Evolutionary conservation across 2,888 invertebrate species (phyloP).

Genomic region (Pomacea canaliculata): DNA sequence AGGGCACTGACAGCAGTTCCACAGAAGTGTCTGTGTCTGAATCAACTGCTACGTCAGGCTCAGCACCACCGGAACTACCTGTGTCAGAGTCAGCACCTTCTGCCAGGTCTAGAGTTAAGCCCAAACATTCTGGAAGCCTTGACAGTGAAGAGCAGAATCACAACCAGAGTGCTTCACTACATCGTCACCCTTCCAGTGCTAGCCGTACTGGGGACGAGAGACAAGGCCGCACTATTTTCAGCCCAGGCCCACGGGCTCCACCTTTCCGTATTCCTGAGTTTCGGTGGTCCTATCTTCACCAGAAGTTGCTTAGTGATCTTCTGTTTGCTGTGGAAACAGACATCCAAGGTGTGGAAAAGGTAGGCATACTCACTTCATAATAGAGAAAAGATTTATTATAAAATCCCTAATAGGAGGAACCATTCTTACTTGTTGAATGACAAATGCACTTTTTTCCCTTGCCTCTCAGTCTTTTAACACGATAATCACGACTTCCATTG

Average conservation of each 20-base stretch:
- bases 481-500: no score
- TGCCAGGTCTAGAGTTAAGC: constrained; percentile 6
- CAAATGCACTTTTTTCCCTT: no score
- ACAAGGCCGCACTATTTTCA: constrained; percentile 61
- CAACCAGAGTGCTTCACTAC: constrained; percentile 22
- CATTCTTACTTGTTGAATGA: background rate
- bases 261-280: constrained; percentile 99
- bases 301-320: constrained; percentile 93
- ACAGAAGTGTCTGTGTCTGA: background rate
- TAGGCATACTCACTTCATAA: constrained; percentile 54
- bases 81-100: background rate
- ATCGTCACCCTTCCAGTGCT: constrained; percentile 33
- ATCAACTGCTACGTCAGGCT: background rate
- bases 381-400: background rate
- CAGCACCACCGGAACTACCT: constrained; percentile 3
- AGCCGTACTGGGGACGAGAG: constrained; percentile 33
- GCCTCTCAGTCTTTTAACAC: no score
- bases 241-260: constrained; percentile 68
- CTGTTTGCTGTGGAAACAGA: constrained; percentile 97
- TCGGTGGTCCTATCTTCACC: constrained; percentile 99
- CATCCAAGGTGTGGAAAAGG: constrained; percentile 90
- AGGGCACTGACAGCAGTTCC: background rate
- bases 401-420: background rate
- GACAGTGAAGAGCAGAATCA: constrained; percentile 13
- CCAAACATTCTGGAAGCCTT: constrained; percentile 16